Evolutionary conservation across 23 tunicate genomes (phyloP), one percentile per base, ranked within the genome.

Genomic region (Ascidia mentula): DNA sequence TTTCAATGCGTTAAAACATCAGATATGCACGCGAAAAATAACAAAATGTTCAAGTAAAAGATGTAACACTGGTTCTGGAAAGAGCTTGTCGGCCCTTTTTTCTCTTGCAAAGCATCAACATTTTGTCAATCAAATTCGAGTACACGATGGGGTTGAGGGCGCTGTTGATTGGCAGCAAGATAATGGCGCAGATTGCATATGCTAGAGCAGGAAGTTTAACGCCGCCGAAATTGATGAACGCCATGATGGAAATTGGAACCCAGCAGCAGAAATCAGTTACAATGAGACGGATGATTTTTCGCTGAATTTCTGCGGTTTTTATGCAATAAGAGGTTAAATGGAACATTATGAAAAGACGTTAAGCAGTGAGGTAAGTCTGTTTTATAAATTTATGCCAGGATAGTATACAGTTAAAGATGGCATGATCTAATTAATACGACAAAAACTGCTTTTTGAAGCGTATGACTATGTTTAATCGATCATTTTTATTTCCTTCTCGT

Each of bases 231-330:
- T 53, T 53, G 22, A 53, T 3, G 24, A 53, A 53, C 65, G 65
- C 65, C 65, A 53, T 53, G 65, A 53, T 53, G 2, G 65, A 53
- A 9, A 53, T 53, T 9, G 65, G 65, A 53, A 53, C 65, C 65
- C 65, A 53, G 13, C 65, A 53, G 65, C 65, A 53, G 13, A 53
- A 53, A 53, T 53, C 65, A 9, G 65, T 53, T 26, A 53, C 13
- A 9, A 53, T 53, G 1, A 53, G 13, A 53, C 65, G 65, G 13
- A 53, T 53, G 65, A 53, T 53, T 53, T 53, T 53, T 53, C 65
- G 65, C 24, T 53, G 65, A 20, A 53, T 53, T 53, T 53, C 65
- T 53, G 65, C 65, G 24, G 24, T n/a, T n/a, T n/a, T n/a, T n/a
- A n/a, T n/a, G n/a, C n/a, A n/a, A n/a, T n/a, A n/a, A n/a, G n/a